Evolutionary conservation across 2,797 vertebrate species (phyloP), one percentile per base, ranked within the genome.

Genomic region (Xyrichtys novacula): DNA sequence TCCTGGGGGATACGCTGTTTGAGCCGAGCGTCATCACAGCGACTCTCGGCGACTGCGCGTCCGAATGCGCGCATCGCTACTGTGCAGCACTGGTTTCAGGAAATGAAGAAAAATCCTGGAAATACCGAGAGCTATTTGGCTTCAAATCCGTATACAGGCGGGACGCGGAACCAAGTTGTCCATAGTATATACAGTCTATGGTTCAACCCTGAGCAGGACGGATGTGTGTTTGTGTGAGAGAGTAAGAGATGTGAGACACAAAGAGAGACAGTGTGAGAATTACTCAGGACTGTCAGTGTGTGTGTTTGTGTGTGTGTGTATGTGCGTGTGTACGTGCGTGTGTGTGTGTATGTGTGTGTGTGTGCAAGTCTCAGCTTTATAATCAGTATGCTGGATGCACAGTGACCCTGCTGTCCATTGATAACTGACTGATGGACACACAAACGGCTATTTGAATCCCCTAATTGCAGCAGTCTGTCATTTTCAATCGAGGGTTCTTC

Each of bases 341-440:
- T 49, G 3, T 38, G 26, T 34, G 7, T 66, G 39, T 44, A 22
- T 46, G 31, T 16, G 54, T 43, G 59, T 62, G 44, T 70, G 42
- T 17, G 32, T 1, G 56, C 1, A 43, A 22, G 40, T 52, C 59
- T 43, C 42, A 56, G 57, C 39, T 38, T 60, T 44, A 59, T 14
- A 36, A 81, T 84, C 46, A 65, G 68, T 70, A 81, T 78, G 52
- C 71, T 42, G 54, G 47, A 14, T 26, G 17, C 20, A 26, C 38
- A 32, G 54, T 56, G 78, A 71, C 76, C 52, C 65, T 70, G 52
- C 71, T 64, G 53, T 75, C 56, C 47, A 64, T n/a, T 56, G 61
- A 75, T 70, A 77, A 54, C 53, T 26, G 65, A 52, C 71, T 65
- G 39, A 68, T 78, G 59, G 71, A 62, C 25, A 17, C 40, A 43